These are phyloP conservation scores for Brachionus rotundiformis DNA, from an alignment of 1,140 invertebrate species.

Conservation along the genomic window DNA sequence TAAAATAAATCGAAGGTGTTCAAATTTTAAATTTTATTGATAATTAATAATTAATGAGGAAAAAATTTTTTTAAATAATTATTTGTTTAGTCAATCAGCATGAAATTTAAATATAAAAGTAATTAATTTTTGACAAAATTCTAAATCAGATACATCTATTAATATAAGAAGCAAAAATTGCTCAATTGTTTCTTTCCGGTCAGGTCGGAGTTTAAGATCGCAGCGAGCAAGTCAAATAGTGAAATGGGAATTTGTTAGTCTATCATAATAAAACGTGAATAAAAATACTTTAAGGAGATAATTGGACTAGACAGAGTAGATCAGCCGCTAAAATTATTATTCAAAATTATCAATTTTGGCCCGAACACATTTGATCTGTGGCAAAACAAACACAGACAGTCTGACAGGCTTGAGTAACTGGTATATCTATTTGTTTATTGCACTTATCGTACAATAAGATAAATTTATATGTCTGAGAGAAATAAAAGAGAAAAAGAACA, in stretches of 20 bases:
- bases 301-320: slow-evolving; percentile 20
- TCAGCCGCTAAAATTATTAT: slow-evolving; percentile 8
- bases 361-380: background rate
- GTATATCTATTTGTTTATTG: background rate
- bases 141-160: too few relatives aligned
- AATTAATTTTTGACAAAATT: background rate
- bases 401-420: background rate
- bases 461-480: background rate
- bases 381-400: slow-evolving; percentile 25
- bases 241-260: background rate
- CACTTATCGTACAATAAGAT: slow-evolving; percentile 33
- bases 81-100: background rate
- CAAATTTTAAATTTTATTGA: too few relatives aligned
- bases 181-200: background rate
- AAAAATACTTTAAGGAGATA: slow-evolving; percentile 1
- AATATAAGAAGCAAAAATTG: too few relatives aligned
- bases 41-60: too few relatives aligned
- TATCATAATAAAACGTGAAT: background rate
- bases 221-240: background rate
- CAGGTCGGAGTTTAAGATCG: background rate
- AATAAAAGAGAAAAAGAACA: background rate
- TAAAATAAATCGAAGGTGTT: background rate
- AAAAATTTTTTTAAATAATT: too few relatives aligned
- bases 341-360: background rate
- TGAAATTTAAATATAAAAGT: background rate